Conservation (phyloP, 2,113 vertebrate species). For the Circaetus gallicus region DNA sequence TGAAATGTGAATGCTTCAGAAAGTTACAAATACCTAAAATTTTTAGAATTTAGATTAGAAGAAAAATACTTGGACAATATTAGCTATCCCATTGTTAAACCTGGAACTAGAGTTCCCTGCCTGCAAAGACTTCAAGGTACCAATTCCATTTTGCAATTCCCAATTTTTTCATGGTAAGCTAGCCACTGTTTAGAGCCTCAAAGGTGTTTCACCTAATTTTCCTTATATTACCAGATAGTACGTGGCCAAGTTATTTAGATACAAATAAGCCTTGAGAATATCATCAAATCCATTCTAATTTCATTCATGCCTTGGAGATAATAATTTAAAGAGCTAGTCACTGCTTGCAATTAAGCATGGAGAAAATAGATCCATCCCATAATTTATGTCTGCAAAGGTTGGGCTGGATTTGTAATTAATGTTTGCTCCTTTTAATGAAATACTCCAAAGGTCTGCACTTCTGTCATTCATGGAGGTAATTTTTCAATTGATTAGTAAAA, state of each 20-base stretch:
- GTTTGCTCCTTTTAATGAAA: conserved; percentile 86
- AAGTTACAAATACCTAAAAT: background rate
- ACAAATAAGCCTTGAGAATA: conserved; percentile 54
- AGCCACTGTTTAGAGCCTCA: background rate
- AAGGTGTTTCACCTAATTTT: background rate
- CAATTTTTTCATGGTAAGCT: background rate
- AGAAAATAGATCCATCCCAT: conserved; percentile 88
- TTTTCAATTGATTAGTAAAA: conserved; percentile 94
- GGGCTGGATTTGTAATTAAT: conserved; percentile 81
- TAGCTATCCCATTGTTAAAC: background rate
- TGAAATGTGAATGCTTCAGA: background rate
- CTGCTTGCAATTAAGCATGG: conserved; percentile 86
- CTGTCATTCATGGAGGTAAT: conserved; percentile 92
- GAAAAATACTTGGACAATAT: background rate
- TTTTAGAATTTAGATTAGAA: background rate
- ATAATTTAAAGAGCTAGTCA: conserved; percentile 89
- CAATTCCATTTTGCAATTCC: background rate
- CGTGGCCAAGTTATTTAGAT: conserved; percentile 33
- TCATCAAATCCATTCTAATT: conserved; percentile 84
- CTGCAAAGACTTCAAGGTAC: background rate
- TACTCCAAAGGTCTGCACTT: conserved; percentile 84
- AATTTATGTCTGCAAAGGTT: conserved; percentile 87
- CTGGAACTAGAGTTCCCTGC: background rate
- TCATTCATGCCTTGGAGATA: conserved; percentile 86
- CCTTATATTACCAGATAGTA: background rate